Conservation (phyloP, 2,113 vertebrate species). For the Accipiter cooperii region DNA sequence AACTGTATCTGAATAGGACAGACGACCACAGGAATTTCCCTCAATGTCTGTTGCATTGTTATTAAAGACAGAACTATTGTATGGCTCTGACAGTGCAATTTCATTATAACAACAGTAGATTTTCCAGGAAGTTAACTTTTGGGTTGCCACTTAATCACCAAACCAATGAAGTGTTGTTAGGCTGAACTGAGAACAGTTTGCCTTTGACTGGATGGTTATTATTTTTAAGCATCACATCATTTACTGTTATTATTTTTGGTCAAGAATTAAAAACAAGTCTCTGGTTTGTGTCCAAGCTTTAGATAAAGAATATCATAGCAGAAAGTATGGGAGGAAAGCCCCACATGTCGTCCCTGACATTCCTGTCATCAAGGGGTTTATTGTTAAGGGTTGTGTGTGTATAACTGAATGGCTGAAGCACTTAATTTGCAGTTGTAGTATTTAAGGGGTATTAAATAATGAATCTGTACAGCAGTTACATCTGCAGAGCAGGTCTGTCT, state of each 20-base stretch:
- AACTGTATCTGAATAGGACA: constrained; percentile 53
- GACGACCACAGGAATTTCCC: constrained; percentile 54
- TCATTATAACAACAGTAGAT: constrained; percentile 6
- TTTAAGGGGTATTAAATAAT: not conserved
- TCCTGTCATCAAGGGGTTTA: not conserved
- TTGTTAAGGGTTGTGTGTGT: not conserved
- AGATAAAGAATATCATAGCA: not conserved
- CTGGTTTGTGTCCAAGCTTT: not conserved
- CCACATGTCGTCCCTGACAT: not conserved
- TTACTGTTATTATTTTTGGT: not conserved
- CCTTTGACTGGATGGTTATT: not conserved
- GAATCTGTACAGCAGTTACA: not conserved
- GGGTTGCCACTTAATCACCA: constrained; percentile 1
- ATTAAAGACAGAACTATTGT: constrained; percentile 29
- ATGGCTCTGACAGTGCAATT: constrained; percentile 21
- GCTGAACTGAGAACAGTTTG: not conserved
- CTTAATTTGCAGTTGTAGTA: not conserved
- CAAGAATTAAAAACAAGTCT: not conserved
- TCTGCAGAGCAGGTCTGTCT: not conserved
- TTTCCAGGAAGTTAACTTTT: constrained; percentile 36
- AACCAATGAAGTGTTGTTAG: not conserved
- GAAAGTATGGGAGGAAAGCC: not conserved
- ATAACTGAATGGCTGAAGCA: not conserved
- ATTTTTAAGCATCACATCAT: not conserved
- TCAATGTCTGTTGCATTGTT: constrained; percentile 37